Base-by-base conservation (phyloP, 2,888 invertebrate species). In the Mythimna loreyi region DNA sequence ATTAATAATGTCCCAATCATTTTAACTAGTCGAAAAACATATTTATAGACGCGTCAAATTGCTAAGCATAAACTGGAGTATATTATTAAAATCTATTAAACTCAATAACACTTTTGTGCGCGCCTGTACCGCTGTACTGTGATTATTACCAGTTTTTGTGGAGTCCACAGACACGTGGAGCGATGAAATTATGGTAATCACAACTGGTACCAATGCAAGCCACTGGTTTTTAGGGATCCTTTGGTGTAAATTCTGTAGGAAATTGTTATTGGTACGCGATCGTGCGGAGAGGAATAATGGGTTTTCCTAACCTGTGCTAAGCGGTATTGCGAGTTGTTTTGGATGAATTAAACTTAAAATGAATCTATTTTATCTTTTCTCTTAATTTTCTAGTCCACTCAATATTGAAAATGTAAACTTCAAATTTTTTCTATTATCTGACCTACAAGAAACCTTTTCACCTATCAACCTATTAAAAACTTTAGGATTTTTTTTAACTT, bases 151-250 rank as follows among this genome's bases (percentile, higher is more conserved):
- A 94, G 93, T 95, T 95, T 95, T 95, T 95, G 93, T 94, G 83
- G 84, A 86, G 91, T 91, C 93, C 88, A 87, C 91, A 90, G 94
- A 95, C 94, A 95, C 95, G 94, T 95, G 95, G 94, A 85, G 91
- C 91, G 94, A 93, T 94, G 93, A 93, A 95, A 95, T 96, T 95
- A 95, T 94, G 94, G 93, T 96, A 95, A 96, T 95, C 93, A 94
- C 92, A 86, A 89, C 88, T 87, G 87, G 92, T 91, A 93, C 91
- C 92, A 92, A 91, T 91, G 91, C 89, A 82, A 87, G 88, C 86
- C 88, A 87, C 87, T 85, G 86, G 89, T 87, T 89, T 88, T 92
- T 90, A 91, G 93, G 91, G 92, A 87, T 89, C 92, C 85, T 70
- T 79, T 72, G 60, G 75, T 64, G 53, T 64, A 78, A 75, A 81